These are phyloP conservation scores for Pheosia tremula DNA, from an alignment of 2,888 invertebrate genomes.

Conservation along the genomic window DNA sequence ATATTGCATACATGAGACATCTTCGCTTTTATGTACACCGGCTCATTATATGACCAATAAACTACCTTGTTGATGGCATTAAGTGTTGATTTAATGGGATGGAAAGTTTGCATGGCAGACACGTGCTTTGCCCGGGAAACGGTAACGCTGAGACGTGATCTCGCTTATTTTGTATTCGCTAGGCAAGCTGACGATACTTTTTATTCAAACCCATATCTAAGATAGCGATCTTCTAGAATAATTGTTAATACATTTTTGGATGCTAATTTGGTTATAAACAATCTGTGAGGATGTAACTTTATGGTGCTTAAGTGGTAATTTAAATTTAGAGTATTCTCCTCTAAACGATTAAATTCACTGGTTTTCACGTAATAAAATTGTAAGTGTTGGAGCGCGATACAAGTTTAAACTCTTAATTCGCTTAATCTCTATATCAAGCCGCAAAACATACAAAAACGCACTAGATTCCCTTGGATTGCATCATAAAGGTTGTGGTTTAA, in stretches of 20 bases:
- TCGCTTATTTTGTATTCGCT: neutral
- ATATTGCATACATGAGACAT: neutral
- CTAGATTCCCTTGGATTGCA: no score
- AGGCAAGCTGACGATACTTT: neutral
- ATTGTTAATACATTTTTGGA: neutral
- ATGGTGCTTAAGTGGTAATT: neutral
- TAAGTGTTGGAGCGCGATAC: neutral
- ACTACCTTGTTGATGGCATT: neutral
- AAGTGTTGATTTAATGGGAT: neutral
- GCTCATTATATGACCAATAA: neutral
- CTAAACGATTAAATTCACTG: neutral
- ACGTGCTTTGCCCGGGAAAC: neutral
- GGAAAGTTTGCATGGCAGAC: neutral
- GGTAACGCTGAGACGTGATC: neutral
- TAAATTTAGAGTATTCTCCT: neutral
- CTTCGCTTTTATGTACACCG: neutral
- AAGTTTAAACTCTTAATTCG: neutral
- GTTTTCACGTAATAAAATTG: neutral
- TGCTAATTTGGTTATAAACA: slow-evolving; percentile 2
- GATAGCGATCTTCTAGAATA: neutral
- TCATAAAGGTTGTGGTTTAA: no score
- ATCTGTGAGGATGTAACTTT: neutral
- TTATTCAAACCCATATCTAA: neutral
- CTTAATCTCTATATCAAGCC: neutral
- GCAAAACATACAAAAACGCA: no score